Conservation (phyloP, 1,140 invertebrate species). For the Parapsyche elsis region DNA sequence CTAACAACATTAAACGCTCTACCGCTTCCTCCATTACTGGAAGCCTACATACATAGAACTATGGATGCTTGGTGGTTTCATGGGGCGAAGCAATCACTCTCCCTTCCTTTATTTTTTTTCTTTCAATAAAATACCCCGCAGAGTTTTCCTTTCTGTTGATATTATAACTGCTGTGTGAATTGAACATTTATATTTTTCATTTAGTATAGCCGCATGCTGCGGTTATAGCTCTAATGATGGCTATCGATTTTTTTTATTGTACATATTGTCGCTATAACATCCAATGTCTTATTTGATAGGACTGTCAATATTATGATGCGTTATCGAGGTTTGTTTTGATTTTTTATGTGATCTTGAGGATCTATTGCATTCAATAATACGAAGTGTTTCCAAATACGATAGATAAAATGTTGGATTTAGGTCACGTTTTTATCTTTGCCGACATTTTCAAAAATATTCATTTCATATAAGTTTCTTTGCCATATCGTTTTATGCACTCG, state of each 20-base stretch:
- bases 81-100: neutral
- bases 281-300: too few relatives aligned
- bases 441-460: too few relatives aligned
- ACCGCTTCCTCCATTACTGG: neutral
- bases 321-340: too few relatives aligned
- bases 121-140: neutral
- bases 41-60: neutral
- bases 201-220: too few relatives aligned
- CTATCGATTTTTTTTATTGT: slow-evolving; percentile 3
- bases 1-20: slow-evolving; percentile 29
- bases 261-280: neutral
- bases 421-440: too few relatives aligned
- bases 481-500: too few relatives aligned
- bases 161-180: neutral
- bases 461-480: too few relatives aligned
- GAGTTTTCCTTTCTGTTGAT: slow-evolving; percentile 15
- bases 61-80: neutral
- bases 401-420: too few relatives aligned
- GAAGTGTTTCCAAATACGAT: too few relatives aligned
- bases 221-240: neutral
- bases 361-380: too few relatives aligned
- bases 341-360: too few relatives aligned
- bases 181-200: neutral
- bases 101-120: neutral
- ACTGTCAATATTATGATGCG: too few relatives aligned